Evolutionary conservation across 2,113 vertebrate genomes (phyloP), one percentile per base, ranked within the genome.

Genomic region (Nestor notabilis): DNA sequence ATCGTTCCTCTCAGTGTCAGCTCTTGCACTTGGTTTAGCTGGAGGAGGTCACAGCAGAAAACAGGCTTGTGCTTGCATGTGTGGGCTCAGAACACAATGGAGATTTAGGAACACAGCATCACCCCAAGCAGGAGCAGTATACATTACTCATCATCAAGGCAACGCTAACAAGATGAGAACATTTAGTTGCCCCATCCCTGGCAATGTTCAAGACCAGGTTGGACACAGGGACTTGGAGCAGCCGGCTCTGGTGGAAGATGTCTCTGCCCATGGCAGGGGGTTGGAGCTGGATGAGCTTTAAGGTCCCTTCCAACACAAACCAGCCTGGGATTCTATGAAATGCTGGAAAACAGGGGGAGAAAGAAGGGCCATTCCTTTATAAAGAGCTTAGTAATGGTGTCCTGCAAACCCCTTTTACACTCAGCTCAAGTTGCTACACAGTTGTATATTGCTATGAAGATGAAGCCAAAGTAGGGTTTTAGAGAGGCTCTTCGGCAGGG

Each of bases 111-210:
- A 46, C 2, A 27, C 75, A 46, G 77, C 21, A 74, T 41, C 76
- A 83, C 86, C 64, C 66, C 27, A 83, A 88, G 84, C 74, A 66
- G 61, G 46, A 93, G 61, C 53, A 23, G 39, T 2, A 72, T 86
- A 77, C 80, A 86, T 95, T 95, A 93, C 92, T 92, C 93, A 92
- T 90, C 94, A 66, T 27, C 46, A 58, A 96, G 90, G 83, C 93
- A 93, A 31, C 76, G 8, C 58, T 50, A 89, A 92, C 89, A 93
- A 46, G 61, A 66, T 41, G 60, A 95, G 71, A 86, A 74, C 92
- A 83, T 29, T 86, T 58, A 17, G 71, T 58, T 93, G 77, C 56
- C 14, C 14, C 56, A 58, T 58, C 56, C 33, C 56, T 58, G 56
- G 56, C 56, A 58, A 33, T 58, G 56, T 35, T 35, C 33, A 58